These are phyloP conservation scores for Rousettus madagascariensis DNA, from an alignment of 2,797 vertebrate genomes.

Conservation along the genomic window DNA sequence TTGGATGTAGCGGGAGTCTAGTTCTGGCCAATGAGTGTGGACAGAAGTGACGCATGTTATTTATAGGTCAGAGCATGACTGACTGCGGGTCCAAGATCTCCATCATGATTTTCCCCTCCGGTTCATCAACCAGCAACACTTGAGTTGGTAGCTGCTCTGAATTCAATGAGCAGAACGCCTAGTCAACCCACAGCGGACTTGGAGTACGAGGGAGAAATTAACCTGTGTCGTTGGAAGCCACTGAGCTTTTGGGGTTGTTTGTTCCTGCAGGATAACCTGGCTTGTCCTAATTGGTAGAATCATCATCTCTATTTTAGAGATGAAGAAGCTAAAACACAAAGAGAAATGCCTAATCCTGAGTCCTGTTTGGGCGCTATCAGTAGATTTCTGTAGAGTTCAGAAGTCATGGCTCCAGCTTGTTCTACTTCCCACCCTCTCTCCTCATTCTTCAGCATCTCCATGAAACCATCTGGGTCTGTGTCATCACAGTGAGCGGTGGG, in stretches of 20 bases:
- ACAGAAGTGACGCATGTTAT: background rate
- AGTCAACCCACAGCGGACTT: accelerated
- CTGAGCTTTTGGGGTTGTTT: background rate
- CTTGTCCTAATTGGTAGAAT: background rate
- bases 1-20: background rate
- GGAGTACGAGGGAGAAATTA: background rate
- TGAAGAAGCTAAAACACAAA: background rate
- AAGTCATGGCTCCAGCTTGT: constrained; percentile 64
- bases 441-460: constrained; percentile 77
- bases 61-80: background rate
- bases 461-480: constrained; percentile 71
- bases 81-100: background rate
- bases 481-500: constrained; percentile 62
- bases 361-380: constrained; percentile 49
- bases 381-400: constrained; percentile 70
- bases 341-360: background rate
- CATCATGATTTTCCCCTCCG: background rate
- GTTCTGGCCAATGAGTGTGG: background rate
- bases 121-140: background rate
- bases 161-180: background rate
- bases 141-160: background rate
- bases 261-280: background rate
- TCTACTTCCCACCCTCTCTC: constrained; percentile 72
- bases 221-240: background rate
- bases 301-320: background rate